A percentile compares a stretch with the other conserved stretches of the same genome.
Conservation (phyloP, 2,113 vertebrate species). For the Scopus umbretta region DNA sequence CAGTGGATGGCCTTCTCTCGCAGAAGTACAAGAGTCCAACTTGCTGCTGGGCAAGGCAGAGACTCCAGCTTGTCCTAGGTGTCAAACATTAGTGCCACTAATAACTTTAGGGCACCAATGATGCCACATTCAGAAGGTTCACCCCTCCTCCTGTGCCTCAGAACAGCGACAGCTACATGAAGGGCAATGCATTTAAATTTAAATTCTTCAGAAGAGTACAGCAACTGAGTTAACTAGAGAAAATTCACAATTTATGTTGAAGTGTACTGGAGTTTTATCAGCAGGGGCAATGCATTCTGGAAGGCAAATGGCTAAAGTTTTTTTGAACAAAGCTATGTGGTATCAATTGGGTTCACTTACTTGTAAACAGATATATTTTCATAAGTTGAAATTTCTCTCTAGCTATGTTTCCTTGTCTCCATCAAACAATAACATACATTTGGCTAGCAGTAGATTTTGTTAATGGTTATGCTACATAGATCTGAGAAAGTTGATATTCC, state of each 20-base stretch:
- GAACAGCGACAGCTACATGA: not conserved
- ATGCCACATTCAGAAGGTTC: not conserved
- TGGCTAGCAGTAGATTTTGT: not conserved
- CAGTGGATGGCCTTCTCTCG: not conserved
- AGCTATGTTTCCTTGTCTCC: not conserved
- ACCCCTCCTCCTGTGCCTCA: not conserved
- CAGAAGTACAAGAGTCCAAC: not conserved
- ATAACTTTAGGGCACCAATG: not conserved
- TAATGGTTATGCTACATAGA: not conserved
- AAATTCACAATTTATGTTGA: not conserved
- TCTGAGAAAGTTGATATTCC: not conserved
- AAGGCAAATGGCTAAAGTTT: not conserved
- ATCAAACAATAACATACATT: not conserved
- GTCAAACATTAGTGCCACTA: not conserved
- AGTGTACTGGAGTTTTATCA: not conserved
- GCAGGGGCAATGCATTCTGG: not conserved
- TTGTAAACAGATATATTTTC: not conserved
- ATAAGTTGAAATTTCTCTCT: not conserved
- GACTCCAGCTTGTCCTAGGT: not conserved
- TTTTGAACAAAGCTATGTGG: not conserved
- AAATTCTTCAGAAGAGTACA: not conserved
- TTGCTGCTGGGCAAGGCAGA: not conserved
- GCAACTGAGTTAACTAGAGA: not conserved
- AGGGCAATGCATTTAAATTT: not conserved
- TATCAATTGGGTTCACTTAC: not conserved